Base-by-base conservation (phyloP, 2,888 invertebrate species). In the Athripsodes cinereus region DNA sequence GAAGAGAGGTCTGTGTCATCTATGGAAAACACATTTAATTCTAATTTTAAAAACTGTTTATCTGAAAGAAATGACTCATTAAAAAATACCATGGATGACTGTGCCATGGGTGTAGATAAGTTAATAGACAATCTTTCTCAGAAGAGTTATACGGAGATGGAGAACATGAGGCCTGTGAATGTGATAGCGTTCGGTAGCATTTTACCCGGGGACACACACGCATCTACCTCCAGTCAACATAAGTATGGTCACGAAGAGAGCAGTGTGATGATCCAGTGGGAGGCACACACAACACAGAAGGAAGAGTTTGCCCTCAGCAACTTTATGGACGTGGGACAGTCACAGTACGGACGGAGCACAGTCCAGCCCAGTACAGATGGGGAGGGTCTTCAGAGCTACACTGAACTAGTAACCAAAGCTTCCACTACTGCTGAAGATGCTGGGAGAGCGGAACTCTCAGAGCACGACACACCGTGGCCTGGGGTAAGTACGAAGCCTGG, bases 401-500 rank as follows among this genome's bases (percentile, higher is more conserved):
- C 40, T 3, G n/a, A n/a, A 3, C 13, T 16, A 13, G 13, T 13
- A 3, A 16, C 13, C 13, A 13, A 13, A 40, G 5, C 8, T 40
- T 13, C 8, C 13, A 40, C 40, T 13, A 40, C 40, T 13, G 13
- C 40, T 13, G 71, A 84, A 86, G 64, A 92, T 92, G 90, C 92
- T 3, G 40, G 40, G 16, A 82, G 90, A 62, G 92, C 92, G 1
- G 92, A 92, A 73, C 80, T 92, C 46, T 91, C 90, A 13, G 92
- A 90, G 16, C 92, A 91, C 70, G 90, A 90, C 66, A 82, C 84
- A 16, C 84, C 87, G 1, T 88, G 90, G 82, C 86, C 83, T 72
- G 82, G 87, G 77, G 85, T 90, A 73, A 78, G 78, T 40, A 40
- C 40, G 2, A n/a, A n/a, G n/a, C n/a, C n/a, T n/a, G n/a, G n/a